Evolutionary conservation across 2,888 invertebrate genomes (phyloP), one percentile per base, ranked within the genome.

Genomic region (Machimus atricapillus): DNA sequence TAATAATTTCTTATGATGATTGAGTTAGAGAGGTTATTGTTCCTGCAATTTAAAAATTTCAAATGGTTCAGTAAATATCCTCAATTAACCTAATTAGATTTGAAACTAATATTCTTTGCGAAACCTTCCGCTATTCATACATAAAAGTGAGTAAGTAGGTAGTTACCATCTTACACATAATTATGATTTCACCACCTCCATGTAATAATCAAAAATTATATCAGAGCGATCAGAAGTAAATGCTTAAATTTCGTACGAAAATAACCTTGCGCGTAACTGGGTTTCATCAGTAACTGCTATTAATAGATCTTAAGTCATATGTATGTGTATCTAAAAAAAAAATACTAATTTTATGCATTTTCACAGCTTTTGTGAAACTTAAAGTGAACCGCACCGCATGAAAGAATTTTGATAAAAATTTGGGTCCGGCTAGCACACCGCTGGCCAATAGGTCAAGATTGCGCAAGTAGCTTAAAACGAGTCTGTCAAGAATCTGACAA

Each of bases 361-460:
- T 52, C 6, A n/a, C 7, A 6, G 0, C 16, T 52, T 52, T n/a
- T 52, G 16, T 52, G n/a, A n/a, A 19, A 52, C 6, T 52, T 3
- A 3, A 52, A 52, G 7, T 52, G 16, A n/a, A 52, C 34, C 34
- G 16, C n/a, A 52, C 3, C 16, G n/a, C 19, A 52, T 4, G 52
- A 52, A 52, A n/a, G 7, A 52, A n/a, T 52, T 52, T 52, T 66
- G 66, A 66, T 2, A 19, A 23, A 23, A 66, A 27, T 12, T 19
- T 23, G 27, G 19, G 66, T 23, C 23, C 66, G 66, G 23, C 27
- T 12, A 12, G 23, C 23, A 66, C 9, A 8, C 66, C 23, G 23
- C 27, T 27, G 27, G 27, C 37, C 78, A 40, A 78, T 78, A 78
- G 78, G 78, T 78, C 78, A 78, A 78, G 46, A 78, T 78, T 78